These are phyloP conservation scores for Brachypodius melanocephalos DNA, from an alignment of 2,113 vertebrate genomes.

Conservation along the genomic window DNA sequence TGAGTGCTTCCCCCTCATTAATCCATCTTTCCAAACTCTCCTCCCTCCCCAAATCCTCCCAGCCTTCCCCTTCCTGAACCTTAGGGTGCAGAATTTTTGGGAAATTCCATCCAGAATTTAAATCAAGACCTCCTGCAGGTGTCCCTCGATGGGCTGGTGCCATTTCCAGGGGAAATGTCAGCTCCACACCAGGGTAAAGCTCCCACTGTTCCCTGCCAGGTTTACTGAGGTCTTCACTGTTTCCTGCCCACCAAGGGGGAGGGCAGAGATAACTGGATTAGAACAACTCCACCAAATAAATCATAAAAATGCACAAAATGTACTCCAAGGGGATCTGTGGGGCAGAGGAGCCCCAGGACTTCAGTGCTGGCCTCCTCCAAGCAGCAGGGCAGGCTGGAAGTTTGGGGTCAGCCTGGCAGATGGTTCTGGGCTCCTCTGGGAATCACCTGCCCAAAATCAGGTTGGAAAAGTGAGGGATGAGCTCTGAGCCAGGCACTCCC, in stretches of 20 bases:
- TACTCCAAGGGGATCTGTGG: not conserved
- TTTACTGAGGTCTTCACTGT: not conserved
- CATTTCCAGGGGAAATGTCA: slow-evolving; percentile 1
- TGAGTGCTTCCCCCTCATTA: not conserved
- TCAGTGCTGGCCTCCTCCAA: not conserved
- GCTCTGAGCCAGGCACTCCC: not conserved
- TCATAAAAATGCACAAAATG: not conserved
- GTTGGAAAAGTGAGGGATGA: not conserved
- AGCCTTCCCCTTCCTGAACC: not conserved
- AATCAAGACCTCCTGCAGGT: not conserved
- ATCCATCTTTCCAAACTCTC: not conserved
- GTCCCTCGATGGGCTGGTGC: not conserved
- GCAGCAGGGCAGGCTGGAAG: not conserved
- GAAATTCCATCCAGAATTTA: slow-evolving; percentile 9
- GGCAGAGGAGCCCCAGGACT: not conserved
- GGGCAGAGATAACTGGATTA: not conserved
- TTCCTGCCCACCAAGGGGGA: not conserved
- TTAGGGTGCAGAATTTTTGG: not conserved
- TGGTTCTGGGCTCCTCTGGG: not conserved
- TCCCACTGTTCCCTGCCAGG: not conserved
- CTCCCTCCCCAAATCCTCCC: not conserved
- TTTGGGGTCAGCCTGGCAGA: not conserved
- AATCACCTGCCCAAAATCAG: not conserved
- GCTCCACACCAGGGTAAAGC: not conserved
- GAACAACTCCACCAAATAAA: not conserved